phyloP scores from a whole-genome alignment of 37 sponge, comb jelly and placozoan genomes.

The Eunapius fragilis region DNA sequence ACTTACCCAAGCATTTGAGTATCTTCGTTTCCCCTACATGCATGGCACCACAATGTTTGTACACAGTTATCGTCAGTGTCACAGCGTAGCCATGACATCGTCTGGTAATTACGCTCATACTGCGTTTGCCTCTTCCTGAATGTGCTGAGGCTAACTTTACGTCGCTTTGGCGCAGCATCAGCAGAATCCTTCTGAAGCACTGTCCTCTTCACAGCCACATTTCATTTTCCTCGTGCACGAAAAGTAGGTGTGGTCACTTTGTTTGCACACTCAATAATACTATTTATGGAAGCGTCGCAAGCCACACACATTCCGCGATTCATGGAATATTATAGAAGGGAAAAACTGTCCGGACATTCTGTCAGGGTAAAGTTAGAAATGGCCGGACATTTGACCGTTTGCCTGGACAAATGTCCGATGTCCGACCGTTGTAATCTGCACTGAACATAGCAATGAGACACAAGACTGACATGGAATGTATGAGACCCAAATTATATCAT shows the following conservation, averaged over 20 bases:
- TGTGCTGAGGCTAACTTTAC: constrained; percentile 42
- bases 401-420: constrained; percentile 22
- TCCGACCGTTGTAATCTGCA: constrained; percentile 36
- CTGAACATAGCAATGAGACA: constrained; percentile 10
- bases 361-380: constrained; percentile 1
- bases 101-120: constrained; percentile 28
- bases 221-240: background rate
- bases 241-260: background rate
- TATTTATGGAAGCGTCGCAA: background rate
- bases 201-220: too few species aligned
- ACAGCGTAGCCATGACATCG: constrained; percentile 50
- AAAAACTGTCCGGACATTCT: constrained; percentile 25
- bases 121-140: constrained; percentile 53
- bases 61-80: constrained; percentile 25
- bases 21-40: constrained; percentile 45
- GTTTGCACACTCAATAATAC: background rate
- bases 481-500: too few species aligned
- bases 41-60: constrained; percentile 42
- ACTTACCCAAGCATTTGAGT: constrained; percentile 54
- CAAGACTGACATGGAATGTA: too few species aligned
- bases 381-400: constrained; percentile 16
- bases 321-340: background rate
- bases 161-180: constrained; percentile 1
- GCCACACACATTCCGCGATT: background rate
- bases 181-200: constrained; percentile 1